A percentile compares a stretch with the other conserved stretches of the same genome.
These are phyloP conservation scores for Andrena flavipes DNA, from an alignment of 2,888 invertebrate species.

Conservation along the genomic window DNA sequence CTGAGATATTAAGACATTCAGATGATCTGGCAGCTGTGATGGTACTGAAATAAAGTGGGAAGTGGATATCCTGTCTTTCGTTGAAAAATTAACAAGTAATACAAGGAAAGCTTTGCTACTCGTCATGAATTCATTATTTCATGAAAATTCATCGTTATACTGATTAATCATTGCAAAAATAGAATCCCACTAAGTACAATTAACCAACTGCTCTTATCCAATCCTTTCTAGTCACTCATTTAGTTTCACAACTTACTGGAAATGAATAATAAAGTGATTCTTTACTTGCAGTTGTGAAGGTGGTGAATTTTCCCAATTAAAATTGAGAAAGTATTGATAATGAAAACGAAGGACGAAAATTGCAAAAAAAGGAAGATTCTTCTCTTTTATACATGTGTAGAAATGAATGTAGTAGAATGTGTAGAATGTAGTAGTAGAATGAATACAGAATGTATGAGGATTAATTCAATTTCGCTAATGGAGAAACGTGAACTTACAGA, in stretches of 20 bases:
- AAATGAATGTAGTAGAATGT: not conserved
- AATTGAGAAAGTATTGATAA: no score
- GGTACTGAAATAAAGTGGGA: not conserved
- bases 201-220: not conserved
- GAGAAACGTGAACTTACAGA: not conserved
- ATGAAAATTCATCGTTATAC: not conserved
- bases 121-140: not conserved
- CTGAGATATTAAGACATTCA: conserved; percentile 44
- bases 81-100: conserved; percentile 13
- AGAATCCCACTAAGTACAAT: not conserved
- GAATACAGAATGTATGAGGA: no score
- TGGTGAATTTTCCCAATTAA: no score
- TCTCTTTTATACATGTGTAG: not conserved
- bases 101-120: not conserved
- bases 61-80: not conserved
- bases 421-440: no score
- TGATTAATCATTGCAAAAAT: not conserved
- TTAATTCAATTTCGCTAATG: no score
- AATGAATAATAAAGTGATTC: no score
- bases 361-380: no score
- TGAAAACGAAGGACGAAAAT: no score
- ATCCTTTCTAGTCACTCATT: no score
- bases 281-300: no score
- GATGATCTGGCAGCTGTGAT: conserved; percentile 33
- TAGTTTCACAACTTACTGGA: no score